phyloP scores from a whole-genome alignment of 2,888 invertebrate genomes.

The Deroplatys truncata region DNA sequence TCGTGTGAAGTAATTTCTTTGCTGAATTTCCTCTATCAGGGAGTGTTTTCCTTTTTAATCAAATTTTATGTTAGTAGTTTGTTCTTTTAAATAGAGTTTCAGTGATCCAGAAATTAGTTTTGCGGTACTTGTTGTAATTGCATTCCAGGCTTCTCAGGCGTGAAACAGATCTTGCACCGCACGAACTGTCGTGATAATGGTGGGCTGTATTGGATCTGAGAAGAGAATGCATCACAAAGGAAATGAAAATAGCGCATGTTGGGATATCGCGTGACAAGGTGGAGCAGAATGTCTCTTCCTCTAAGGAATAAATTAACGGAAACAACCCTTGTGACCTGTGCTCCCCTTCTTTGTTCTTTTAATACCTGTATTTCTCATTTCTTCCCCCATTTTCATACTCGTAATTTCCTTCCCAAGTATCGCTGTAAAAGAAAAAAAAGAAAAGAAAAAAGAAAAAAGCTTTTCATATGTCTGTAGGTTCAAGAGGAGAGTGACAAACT shows the following conservation, averaged over 20 bases:
- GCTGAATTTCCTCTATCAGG: too few species aligned
- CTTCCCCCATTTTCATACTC: neutral
- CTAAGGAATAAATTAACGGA: slow-evolving; percentile 17
- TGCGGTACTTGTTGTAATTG: neutral
- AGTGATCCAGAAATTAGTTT: neutral
- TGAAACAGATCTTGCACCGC: neutral
- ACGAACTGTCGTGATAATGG: neutral
- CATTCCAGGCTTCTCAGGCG: neutral
- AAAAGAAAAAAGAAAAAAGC: too few species aligned
- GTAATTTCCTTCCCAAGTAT: neutral
- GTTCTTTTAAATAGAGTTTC: neutral
- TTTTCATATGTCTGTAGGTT: too few species aligned
- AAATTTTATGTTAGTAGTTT: neutral
- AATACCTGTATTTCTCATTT: neutral
- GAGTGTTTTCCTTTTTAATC: too few species aligned
- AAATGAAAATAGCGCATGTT: neutral
- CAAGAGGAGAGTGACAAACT: too few species aligned
- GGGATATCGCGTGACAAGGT: slow-evolving; percentile 6
- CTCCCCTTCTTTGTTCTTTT: neutral
- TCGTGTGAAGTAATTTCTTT: too few species aligned
- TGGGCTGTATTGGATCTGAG: neutral
- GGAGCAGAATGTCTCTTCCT: slow-evolving; percentile 3
- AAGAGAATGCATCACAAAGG: neutral
- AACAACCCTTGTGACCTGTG: neutral
- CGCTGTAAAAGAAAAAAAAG: neutral